Evolutionary conservation across 2,113 vertebrate species (phyloP).

Genomic region (Tragelaphus buxtoni): DNA sequence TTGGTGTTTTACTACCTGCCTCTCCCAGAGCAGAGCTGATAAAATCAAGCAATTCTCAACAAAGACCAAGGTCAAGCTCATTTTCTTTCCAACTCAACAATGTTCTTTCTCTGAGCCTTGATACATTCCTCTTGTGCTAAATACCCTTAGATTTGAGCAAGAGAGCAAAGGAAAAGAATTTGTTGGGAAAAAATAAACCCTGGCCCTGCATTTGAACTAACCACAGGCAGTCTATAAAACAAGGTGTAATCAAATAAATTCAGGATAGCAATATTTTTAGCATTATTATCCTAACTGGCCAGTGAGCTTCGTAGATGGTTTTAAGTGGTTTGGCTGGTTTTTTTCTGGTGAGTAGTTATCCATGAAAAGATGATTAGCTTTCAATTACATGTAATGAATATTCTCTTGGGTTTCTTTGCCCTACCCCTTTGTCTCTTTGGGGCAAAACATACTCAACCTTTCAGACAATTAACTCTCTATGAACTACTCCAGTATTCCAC

Average conservation of each 20-base stretch:
- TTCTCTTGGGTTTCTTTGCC: slow-evolving; percentile 30
- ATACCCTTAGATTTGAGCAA: slow-evolving; percentile 1
- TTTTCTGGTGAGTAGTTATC: slow-evolving; percentile 42
- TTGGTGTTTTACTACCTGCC: slow-evolving; percentile 22
- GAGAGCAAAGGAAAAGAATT: neutral
- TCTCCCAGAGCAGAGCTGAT: neutral
- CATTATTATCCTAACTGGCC: neutral
- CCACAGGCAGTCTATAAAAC: neutral
- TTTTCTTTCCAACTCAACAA: neutral
- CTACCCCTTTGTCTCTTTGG: neutral
- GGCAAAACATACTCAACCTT: neutral
- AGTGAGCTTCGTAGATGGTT: neutral
- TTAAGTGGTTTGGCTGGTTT: neutral
- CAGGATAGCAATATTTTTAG: slow-evolving; percentile 39
- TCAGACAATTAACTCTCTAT: slow-evolving; percentile 5
- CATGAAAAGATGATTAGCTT: slow-evolving; percentile 51
- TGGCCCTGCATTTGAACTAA: neutral
- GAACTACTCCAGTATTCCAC: neutral
- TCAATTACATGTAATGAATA: slow-evolving; percentile 45
- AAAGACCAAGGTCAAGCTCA: neutral
- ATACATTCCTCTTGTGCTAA: neutral
- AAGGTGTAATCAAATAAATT: slow-evolving; percentile 44
- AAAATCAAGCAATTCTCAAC: neutral
- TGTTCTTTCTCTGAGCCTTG: neutral
- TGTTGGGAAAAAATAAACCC: neutral